Evolutionary conservation across 1,140 invertebrate genomes (phyloP).

Genomic region (Hirudo medicinalis): DNA sequence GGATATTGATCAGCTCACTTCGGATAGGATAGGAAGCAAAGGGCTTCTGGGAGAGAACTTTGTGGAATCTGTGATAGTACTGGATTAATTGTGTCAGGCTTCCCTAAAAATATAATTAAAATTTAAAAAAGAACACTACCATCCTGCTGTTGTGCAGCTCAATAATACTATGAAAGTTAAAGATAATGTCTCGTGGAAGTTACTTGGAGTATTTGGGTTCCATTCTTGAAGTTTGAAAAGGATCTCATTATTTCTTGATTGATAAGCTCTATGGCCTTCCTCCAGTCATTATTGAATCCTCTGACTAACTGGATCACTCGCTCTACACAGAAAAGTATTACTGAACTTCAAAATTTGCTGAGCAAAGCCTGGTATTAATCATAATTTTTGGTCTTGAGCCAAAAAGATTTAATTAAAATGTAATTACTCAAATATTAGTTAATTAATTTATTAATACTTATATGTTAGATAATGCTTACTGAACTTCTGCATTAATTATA

Average conservation of each 20-base stretch:
- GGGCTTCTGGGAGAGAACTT: slow-evolving; percentile 66
- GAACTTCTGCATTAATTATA: not conserved
- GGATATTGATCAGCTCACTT: slow-evolving; percentile 87
- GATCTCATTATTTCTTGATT: slow-evolving; percentile 84
- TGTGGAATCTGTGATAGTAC: slow-evolving; percentile 94
- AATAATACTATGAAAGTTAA: too few relatives aligned
- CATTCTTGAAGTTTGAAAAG: slow-evolving; percentile 89
- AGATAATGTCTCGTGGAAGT: too few relatives aligned
- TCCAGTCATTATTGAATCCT: slow-evolving; percentile 83
- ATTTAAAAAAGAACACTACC: not conserved
- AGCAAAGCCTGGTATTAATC: not conserved
- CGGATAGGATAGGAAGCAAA: slow-evolving; percentile 55
- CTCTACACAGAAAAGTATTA: slow-evolving; percentile 36
- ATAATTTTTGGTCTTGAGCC: too few relatives aligned
- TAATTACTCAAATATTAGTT: not conserved
- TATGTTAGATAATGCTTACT: not conserved
- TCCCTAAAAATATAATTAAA: slow-evolving; percentile 49
- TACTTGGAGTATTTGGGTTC: slow-evolving; percentile 67
- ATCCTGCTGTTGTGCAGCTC: too few relatives aligned
- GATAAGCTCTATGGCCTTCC: slow-evolving; percentile 79
- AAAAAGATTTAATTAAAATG: too few relatives aligned
- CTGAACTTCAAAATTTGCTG: not conserved
- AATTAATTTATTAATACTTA: not conserved
- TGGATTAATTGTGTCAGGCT: slow-evolving; percentile 88
- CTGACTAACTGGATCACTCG: slow-evolving; percentile 69